A percentile compares a stretch with the other conserved stretches of the same genome.
phyloP scores from a whole-genome alignment of 2,113 vertebrate species.

The Vulpes lagopus region DNA sequence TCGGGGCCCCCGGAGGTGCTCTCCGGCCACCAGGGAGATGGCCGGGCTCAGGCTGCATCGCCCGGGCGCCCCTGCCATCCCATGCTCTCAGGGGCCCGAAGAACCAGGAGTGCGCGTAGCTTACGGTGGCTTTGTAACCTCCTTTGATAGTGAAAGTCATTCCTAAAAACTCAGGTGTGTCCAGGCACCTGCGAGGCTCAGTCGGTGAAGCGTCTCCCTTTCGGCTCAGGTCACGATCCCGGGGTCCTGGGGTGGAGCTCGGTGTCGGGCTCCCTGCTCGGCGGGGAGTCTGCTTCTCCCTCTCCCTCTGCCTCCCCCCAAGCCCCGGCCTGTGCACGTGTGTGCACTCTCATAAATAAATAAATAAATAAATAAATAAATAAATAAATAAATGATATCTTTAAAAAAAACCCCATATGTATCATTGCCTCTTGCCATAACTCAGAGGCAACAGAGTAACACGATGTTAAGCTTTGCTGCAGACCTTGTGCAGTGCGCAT shows the following conservation, averaged over 20 bases:
- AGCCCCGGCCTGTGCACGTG: too few relatives aligned
- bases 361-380: too few relatives aligned
- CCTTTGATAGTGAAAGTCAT: background rate
- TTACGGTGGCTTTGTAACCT: rapidly evolving
- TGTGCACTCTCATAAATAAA: too few relatives aligned
- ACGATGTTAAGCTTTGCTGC: background rate
- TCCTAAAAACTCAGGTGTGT: background rate
- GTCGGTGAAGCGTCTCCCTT: background rate
- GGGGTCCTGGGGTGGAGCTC: background rate
- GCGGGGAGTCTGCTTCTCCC: background rate
- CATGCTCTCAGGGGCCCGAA: rapidly evolving
- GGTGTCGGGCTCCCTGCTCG: rapidly evolving
- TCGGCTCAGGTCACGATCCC: background rate
- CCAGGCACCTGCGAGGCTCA: rapidly evolving
- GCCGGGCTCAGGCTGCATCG: rapidly evolving
- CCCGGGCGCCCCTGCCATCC: rapidly evolving
- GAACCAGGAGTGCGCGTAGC: background rate
- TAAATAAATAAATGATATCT: background rate
- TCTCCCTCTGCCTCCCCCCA: background rate
- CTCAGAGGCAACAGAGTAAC: background rate
- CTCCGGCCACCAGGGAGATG: rapidly evolving
- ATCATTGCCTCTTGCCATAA: background rate
- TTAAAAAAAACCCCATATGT: background rate
- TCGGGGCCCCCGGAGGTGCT: background rate
- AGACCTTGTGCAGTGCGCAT: background rate